phyloP scores from a whole-genome alignment of 2,113 vertebrate genomes.

The Terrapene triunguis region DNA sequence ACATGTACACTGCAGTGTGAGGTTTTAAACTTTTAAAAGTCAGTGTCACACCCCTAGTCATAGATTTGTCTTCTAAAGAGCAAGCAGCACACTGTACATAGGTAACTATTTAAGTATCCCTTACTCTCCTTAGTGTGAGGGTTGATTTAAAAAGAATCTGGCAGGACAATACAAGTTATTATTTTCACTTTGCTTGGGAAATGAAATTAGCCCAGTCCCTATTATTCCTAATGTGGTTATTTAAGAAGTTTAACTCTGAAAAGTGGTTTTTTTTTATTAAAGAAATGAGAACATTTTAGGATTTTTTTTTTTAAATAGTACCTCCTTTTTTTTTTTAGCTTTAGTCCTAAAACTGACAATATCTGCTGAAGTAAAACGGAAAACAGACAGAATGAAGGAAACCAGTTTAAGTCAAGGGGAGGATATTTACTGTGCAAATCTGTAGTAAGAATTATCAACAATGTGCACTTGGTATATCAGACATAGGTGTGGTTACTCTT shows the following conservation, averaged over 20 bases:
- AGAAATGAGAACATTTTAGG: background rate
- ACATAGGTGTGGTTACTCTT: background rate
- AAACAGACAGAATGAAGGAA: background rate
- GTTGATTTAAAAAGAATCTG: background rate
- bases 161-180: background rate
- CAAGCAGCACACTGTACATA: background rate
- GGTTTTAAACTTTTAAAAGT: background rate
- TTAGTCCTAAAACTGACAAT: background rate
- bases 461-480: accelerated
- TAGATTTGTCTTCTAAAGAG: background rate
- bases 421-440: background rate
- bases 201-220: background rate
- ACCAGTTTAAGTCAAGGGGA: background rate
- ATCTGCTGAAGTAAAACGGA: background rate
- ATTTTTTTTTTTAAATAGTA: background rate
- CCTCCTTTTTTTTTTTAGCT: background rate
- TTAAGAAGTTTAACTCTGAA: background rate
- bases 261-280: background rate
- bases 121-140: background rate
- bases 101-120: background rate
- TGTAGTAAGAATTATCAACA: background rate
- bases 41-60: background rate
- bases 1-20: background rate
- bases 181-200: background rate
- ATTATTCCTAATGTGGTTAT: background rate